Evolutionary conservation across 1,140 invertebrate genomes (phyloP), one percentile per base, ranked within the genome.

Genomic region (Scaptomyza hsui): DNA sequence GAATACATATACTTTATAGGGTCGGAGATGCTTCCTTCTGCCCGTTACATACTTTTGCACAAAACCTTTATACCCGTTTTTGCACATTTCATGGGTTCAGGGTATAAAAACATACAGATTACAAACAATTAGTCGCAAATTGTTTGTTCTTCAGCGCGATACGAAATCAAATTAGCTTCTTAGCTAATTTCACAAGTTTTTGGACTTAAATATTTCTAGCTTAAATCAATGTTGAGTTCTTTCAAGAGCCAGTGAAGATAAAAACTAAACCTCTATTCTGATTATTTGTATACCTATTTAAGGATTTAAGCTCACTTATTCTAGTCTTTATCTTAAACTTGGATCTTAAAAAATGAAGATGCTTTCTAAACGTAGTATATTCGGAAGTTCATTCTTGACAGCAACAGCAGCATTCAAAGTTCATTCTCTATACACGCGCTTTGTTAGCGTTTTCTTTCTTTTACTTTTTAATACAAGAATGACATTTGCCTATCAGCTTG

Each of bases 401-500:
- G 52, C 52, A 13, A n/a, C 12, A 24, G n/a, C 12, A 37, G 32
- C 18, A 21, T 48, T 15, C 19, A 6, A n/a, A 15, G 29, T 19
- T 55, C 64, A 79, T 78, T 82, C 71, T 42, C 45, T 24, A 24
- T 24, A 64, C 67, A 71, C 32, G 24, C 12, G 53, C 75, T 75
- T 83, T 83, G 80, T 85, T 59, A 49, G 32, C 53, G 68, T 86
- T 74, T 76, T 76, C 68, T 65, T 75, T 79, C 41, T 53, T 48
- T 45, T 71, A 52, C n/a, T 47, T 74, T 70, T 72, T 76, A 85
- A 85, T 85, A 83, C 76, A 45, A 76, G 47, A 29, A 9, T 86
- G 82, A 86, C 80, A 86, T 85, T 85, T 79, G 76, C 73, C 72
- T 85, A 85, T 86, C 79, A 83, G 75, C 61, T 39, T 56, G 10